phyloP scores from a whole-genome alignment of 2,888 invertebrate genomes.

The Ormyrus labotus region DNA sequence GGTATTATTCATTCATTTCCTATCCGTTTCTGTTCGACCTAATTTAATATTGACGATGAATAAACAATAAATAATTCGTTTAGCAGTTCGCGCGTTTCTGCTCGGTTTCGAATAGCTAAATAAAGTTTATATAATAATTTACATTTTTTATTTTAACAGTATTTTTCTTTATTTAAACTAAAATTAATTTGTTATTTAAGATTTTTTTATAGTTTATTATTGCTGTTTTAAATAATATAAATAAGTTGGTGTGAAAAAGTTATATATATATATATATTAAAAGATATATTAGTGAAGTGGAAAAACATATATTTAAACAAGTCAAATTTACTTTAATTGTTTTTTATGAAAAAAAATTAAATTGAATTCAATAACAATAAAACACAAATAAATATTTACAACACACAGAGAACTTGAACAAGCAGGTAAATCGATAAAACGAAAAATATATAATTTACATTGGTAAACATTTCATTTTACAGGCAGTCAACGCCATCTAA shows the following conservation, averaged over 20 bases:
- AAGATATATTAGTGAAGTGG: too few species aligned
- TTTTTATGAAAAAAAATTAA: too few species aligned
- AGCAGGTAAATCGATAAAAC: slow-evolving; percentile 20
- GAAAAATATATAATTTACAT: slow-evolving; percentile 26
- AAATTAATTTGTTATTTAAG: too few species aligned
- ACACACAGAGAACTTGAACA: background rate
- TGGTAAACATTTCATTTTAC: slow-evolving; percentile 1
- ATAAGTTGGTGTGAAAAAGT: too few species aligned
- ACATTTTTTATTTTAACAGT: too few species aligned
- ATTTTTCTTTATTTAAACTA: too few species aligned
- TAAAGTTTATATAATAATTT: background rate
- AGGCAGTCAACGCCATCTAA: background rate
- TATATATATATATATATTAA: too few species aligned
- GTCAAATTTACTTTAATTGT: too few species aligned
- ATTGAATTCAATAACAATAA: too few species aligned
- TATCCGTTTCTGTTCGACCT: background rate
- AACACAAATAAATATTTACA: background rate
- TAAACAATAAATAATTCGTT: background rate
- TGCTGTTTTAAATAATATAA: too few species aligned
- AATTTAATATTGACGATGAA: background rate
- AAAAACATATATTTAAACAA: too few species aligned
- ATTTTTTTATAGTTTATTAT: too few species aligned
- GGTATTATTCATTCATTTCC: background rate
- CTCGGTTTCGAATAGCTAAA: background rate
- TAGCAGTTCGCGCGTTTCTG: background rate